These are phyloP conservation scores for Paracentrotus lividus DNA, from an alignment of 53 echinoderm and acorn worm genomes.

Conservation along the genomic window DNA sequence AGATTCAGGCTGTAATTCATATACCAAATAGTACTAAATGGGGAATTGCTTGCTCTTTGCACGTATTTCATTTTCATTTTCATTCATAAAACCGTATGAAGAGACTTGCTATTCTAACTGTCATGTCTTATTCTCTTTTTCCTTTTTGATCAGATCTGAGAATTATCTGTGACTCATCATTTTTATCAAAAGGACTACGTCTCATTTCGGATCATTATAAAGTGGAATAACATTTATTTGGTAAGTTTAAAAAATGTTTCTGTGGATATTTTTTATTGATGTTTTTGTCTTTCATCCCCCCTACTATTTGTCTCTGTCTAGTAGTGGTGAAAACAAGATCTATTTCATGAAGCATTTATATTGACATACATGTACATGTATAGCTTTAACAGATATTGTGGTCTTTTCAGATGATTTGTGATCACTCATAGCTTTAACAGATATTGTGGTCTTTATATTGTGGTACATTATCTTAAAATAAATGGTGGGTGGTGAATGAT, in stretches of 20 bases:
- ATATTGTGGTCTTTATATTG: not conserved
- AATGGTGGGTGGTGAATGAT: not conserved
- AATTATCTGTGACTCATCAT: not conserved
- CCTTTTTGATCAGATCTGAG: not conserved
- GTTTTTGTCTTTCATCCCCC: not conserved
- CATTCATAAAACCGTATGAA: too few species aligned
- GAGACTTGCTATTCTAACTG: too few species aligned
- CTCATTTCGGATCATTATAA: not conserved
- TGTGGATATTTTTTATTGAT: too few species aligned
- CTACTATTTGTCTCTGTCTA: not conserved
- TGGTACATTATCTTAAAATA: slow-evolving; percentile 4
- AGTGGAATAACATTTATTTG: slow-evolving; percentile 53
- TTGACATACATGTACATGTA: not conserved
- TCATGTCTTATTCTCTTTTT: not conserved
- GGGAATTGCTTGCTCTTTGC: too few species aligned
- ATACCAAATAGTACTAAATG: too few species aligned
- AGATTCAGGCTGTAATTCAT: too few species aligned
- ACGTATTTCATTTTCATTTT: too few species aligned
- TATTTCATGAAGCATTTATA: slow-evolving; percentile 17
- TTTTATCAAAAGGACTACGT: not conserved
- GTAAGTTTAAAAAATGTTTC: slow-evolving; percentile 3
- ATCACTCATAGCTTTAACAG: too few species aligned
- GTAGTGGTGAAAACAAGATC: not conserved
- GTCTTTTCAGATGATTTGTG: too few species aligned
- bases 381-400: not conserved